phyloP scores from a whole-genome alignment of 2,888 invertebrate species.

The Drosophila kuntzei region DNA sequence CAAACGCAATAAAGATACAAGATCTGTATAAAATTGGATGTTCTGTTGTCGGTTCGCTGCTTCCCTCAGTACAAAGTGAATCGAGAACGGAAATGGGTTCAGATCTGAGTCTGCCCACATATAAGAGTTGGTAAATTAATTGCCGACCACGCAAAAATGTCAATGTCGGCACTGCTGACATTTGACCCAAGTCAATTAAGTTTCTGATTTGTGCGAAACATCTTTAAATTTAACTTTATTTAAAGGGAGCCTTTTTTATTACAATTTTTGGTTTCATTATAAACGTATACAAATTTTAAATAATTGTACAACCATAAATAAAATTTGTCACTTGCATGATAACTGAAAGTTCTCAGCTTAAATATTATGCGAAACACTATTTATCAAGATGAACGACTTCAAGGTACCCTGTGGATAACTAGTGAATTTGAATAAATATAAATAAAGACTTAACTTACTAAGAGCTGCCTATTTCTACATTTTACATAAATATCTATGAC shows the following conservation, averaged over 20 bases:
- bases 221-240: background rate
- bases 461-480: background rate
- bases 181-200: slow-evolving; percentile 62
- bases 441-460: too few species aligned
- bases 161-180: slow-evolving; percentile 51
- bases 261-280: too few species aligned
- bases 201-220: slow-evolving; percentile 22
- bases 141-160: slow-evolving; percentile 61
- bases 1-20: slow-evolving; percentile 32
- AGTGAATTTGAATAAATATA: too few species aligned
- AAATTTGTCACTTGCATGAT: slow-evolving; percentile 44
- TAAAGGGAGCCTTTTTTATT: too few species aligned
- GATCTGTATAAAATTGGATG: slow-evolving; percentile 24
- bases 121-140: slow-evolving; percentile 51
- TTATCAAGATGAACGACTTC: background rate
- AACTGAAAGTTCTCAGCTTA: slow-evolving; percentile 28
- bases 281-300: slow-evolving; percentile 54
- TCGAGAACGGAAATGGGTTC: slow-evolving; percentile 70
- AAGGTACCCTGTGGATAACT: background rate
- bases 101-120: slow-evolving; percentile 37
- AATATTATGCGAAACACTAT: too few species aligned
- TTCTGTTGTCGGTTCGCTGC: slow-evolving; percentile 7
- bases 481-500: background rate
- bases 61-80: slow-evolving; percentile 10
- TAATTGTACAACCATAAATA: slow-evolving; percentile 33